These are phyloP conservation scores for Acomys russatus DNA, from an alignment of 2,797 vertebrate species.

Conservation along the genomic window DNA sequence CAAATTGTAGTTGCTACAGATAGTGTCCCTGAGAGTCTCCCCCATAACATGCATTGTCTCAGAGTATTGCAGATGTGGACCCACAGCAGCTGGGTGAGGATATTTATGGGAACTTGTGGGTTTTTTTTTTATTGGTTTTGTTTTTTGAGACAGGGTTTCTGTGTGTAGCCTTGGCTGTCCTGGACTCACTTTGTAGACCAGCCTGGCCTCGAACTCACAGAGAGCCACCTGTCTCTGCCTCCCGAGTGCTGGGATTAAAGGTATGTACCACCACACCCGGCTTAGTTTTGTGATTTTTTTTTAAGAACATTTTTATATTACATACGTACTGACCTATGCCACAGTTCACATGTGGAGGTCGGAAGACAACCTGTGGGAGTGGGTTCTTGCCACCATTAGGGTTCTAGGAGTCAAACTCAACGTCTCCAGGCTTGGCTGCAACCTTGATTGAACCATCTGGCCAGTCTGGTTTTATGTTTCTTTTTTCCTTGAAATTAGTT, in stretches of 20 bases:
- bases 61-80: neutral
- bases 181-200: too few species aligned
- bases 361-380: neutral
- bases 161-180: too few species aligned
- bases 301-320: neutral
- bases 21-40: neutral
- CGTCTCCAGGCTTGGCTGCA: neutral
- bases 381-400: neutral
- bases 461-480: neutral
- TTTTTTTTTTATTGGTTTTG: too few species aligned
- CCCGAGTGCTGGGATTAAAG: too few species aligned
- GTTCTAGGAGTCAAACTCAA: neutral
- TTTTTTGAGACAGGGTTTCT: too few species aligned
- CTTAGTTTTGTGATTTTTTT: too few species aligned
- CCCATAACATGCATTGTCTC: neutral
- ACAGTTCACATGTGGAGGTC: neutral
- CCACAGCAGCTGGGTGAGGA: neutral
- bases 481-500: slow-evolving; percentile 33
- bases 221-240: too few species aligned
- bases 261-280: too few species aligned
- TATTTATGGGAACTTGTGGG: neutral
- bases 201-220: too few species aligned
- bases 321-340: neutral
- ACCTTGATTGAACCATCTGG: neutral
- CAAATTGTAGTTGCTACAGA: neutral